Evolutionary conservation across 2,113 vertebrate species (phyloP).

Genomic region (Columba livia): DNA sequence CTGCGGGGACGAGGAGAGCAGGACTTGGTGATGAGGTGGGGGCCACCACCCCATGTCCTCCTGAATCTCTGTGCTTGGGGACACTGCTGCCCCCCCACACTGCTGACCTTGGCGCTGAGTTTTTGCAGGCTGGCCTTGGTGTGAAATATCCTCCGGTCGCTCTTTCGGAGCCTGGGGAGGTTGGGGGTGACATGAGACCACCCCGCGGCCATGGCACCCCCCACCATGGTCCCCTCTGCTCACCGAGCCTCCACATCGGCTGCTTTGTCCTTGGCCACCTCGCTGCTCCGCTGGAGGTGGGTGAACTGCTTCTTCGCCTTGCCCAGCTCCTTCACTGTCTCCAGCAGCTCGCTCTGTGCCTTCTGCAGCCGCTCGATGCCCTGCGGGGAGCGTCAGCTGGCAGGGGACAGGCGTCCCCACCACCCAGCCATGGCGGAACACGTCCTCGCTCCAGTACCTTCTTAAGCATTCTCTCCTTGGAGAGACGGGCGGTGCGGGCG

Average conservation of each 20-base stretch:
- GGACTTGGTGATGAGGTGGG: not conserved
- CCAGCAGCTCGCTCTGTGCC: constrained; percentile 83
- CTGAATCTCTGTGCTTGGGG: rapidly evolving
- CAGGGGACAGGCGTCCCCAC: not conserved
- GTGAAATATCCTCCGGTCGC: constrained; percentile 87
- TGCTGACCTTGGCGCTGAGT: constrained; percentile 83
- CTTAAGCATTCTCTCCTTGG: constrained; percentile 84
- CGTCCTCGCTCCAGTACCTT: constrained; percentile 63
- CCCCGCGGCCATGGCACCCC: rapidly evolving
- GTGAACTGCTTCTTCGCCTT: constrained; percentile 84
- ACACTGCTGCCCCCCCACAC: rapidly evolving
- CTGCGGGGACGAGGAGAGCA: not conserved
- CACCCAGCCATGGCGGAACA: rapidly evolving
- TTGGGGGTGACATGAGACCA: not conserved
- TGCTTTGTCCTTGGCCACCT: constrained; percentile 83
- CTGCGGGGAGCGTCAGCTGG: constrained; percentile 22
- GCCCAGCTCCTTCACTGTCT: constrained; percentile 84
- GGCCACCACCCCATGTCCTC: rapidly evolving
- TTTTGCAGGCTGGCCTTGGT: constrained; percentile 86
- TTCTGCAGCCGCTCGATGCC: constrained; percentile 83
- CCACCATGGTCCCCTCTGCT: not conserved
- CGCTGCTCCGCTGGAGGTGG: constrained; percentile 80
- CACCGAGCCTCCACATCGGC: constrained; percentile 85
- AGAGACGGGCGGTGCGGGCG: constrained; percentile 72
- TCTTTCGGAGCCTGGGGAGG: constrained; percentile 79